Conservation (phyloP, 2,113 vertebrate genomes). For the Brevimyrus niger region DNA sequence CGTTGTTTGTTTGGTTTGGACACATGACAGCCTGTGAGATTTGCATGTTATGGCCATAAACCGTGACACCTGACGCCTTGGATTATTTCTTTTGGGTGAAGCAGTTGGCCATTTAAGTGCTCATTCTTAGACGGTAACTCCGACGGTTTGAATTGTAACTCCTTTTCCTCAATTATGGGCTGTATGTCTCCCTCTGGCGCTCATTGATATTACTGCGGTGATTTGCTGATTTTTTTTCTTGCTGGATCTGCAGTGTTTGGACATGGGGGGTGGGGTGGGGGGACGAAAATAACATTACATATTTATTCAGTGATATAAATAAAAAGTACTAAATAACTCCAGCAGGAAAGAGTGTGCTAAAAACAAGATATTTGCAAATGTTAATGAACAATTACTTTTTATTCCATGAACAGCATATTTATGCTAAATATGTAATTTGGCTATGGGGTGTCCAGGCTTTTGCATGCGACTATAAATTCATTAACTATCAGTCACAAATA, state of each 20-base stretch:
- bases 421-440: too few species aligned
- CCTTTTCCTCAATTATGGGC: neutral
- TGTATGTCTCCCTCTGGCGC: neutral
- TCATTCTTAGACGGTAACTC: neutral
- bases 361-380: too few species aligned
- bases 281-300: too few species aligned
- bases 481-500: too few species aligned
- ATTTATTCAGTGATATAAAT: too few species aligned
- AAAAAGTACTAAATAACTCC: too few species aligned
- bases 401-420: too few species aligned
- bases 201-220: neutral
- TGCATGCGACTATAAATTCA: too few species aligned
- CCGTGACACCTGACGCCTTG: neutral
- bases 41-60: neutral
- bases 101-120: neutral
- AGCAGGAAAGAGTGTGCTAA: too few species aligned
- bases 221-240: neutral
- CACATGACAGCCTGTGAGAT: neutral
- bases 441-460: too few species aligned
- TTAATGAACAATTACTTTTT: too few species aligned
- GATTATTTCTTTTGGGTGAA: neutral
- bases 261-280: neutral
- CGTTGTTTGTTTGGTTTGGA: neutral
- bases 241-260: neutral
- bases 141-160: neutral